Evolutionary conservation across 1,140 invertebrate genomes (phyloP), one percentile per base, ranked within the genome.

Genomic region (Eciton burchellii): DNA sequence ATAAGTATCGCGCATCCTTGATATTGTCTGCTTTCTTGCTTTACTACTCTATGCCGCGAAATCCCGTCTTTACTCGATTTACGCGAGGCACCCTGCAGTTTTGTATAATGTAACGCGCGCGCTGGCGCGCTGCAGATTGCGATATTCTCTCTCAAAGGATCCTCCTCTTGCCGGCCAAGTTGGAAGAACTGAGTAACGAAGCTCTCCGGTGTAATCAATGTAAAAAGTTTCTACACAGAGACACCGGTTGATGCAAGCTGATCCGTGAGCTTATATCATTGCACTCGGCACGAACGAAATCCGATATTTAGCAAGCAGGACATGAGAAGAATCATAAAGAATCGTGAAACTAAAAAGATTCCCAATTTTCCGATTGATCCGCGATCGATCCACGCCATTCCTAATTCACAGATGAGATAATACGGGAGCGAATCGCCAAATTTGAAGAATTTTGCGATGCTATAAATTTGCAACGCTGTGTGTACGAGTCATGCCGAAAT

Each of bases 151-250:
- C 71, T 71, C 68, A 81, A 76, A 85, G 56, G 41, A 72, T 43
- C 76, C 57, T 35, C 6, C 35, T 35, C 35, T 35, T 35, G 35
- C 19, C 56, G 21, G 41, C 59, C 66, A 21, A 83, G 56, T 71
- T 41, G 59, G 47, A 66, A 77, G 66, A 56, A 72, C 26, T 49
- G 54, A 52, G 52, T 49, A 72, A 71, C 70, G 45, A 73, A 43
- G 84, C 62, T 11, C 56, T 29, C 54, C 72, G 62, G 85, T 84
- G 85, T 90, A 89, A 90, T 90, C 83, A 90, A 82, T 76, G 70
- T 87, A 84, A 90, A 89, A 90, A 89, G 85, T 89, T 87, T 74
- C 82, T 85, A 88, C 76, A 85, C 70, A 76, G 85, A 76, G 85
- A 89, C 81, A 76, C 82, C 79, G 49, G 82, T 82, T 81, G 72